Evolutionary conservation across 2,797 vertebrate genomes (phyloP), one percentile per base, ranked within the genome.

Genomic region (Acipenser oxyrinchus): DNA sequence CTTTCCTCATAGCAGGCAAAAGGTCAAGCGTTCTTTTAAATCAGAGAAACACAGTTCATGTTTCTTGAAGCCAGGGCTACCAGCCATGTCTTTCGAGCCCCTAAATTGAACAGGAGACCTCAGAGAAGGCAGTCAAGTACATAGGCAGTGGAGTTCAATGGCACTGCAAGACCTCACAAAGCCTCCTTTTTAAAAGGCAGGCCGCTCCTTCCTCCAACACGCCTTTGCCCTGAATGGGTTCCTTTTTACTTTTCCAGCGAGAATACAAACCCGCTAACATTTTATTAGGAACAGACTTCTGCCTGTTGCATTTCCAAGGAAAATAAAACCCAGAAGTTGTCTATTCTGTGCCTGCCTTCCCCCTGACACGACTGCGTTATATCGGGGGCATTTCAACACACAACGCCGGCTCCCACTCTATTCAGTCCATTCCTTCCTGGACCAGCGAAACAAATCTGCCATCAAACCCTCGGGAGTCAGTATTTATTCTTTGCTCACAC

Each of bases 261-360:
- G 68, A 64, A 60, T 70, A 74, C 80, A 78, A 77, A 75, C 79
- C 79, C 82, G 65, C 79, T 79, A 82, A 85, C 87, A 84, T 89
- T 90, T 88, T 85, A 82, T 82, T 84, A 84, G 83, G 82, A 90
- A 90, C 89, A 90, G 82, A 81, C 82, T 77, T 81, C 81, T 65
- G 77, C 86, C 89, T 90, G 89, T 89, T 88, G 83, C 81, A 84
- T 80, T 79, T 81, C 79, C 80, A 62, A 62, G 15, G 60, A 62
- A 62, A 62, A 62, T 37, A 62, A 37, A 23, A 62, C 60, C 60
- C 60, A 78, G 78, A 83, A 77, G 81, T 82, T 83, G 79, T 77
- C 79, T 84, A 85, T 81, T 88, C 85, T 89, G 81, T 77, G 10
- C 15, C 8, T 53, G 62, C 58, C 51, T 79, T 76, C 50, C 72